These are phyloP conservation scores for Artemisiospiza belli DNA, from an alignment of 2,113 vertebrate species.

Conservation along the genomic window DNA sequence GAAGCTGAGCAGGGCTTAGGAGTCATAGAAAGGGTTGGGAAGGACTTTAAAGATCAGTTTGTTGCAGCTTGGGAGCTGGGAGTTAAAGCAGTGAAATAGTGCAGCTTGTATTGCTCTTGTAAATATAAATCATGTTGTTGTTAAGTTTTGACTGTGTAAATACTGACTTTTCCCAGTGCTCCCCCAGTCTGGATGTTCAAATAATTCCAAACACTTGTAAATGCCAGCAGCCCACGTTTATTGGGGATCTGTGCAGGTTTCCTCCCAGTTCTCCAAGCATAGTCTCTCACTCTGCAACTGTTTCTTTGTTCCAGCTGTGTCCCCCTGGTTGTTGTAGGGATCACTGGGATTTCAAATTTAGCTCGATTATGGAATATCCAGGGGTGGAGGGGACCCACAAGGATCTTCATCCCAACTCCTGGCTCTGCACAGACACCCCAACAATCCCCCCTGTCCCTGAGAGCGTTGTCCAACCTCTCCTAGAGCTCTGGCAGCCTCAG, in stretches of 20 bases:
- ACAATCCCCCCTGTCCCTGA: not conserved
- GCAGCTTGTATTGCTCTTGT: not conserved
- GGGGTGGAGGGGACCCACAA: not conserved
- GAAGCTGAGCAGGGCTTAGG: not conserved
- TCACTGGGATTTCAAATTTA: not conserved
- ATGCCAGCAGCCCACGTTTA: not conserved
- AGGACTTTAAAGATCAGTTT: not conserved
- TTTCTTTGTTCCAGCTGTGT: not conserved
- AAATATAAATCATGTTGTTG: not conserved
- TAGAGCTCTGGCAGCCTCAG: not conserved
- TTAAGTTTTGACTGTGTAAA: not conserved
- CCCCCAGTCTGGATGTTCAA: not conserved
- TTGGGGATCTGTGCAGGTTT: not conserved
- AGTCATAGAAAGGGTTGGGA: not conserved
- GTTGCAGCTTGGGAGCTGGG: not conserved
- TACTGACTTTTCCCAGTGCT: not conserved
- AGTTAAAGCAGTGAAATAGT: not conserved
- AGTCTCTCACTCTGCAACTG: not conserved
- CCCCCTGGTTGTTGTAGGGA: not conserved
- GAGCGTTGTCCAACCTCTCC: rapidly evolving
- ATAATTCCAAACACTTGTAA: not conserved
- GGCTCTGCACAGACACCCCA: not conserved
- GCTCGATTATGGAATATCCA: not conserved
- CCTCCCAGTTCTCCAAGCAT: not conserved
- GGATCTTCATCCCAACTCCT: not conserved